phyloP scores from a whole-genome alignment of 2,797 vertebrate genomes.

The Champsocephalus gunnari region DNA sequence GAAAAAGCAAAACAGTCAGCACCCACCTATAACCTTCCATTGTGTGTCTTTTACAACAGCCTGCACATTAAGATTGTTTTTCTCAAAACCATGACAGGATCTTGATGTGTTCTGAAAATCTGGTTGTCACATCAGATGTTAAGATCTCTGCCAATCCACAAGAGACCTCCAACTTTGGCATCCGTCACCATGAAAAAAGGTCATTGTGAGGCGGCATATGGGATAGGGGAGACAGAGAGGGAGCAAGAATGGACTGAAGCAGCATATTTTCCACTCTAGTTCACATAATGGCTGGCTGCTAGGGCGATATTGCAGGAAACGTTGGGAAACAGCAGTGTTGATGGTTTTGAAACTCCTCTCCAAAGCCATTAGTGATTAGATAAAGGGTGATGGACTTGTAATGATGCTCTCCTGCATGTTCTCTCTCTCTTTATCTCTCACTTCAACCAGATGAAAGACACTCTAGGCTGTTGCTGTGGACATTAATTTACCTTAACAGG shows the following conservation, averaged over 20 bases:
- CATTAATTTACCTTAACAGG: conserved; percentile 49
- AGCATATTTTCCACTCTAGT: conserved; percentile 53
- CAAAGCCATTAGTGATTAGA: conserved; percentile 79
- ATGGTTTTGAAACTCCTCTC: conserved; percentile 72
- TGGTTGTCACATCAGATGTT: conserved; percentile 55
- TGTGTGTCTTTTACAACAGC: conserved; percentile 15
- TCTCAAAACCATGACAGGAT: conserved; percentile 38
- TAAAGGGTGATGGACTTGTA: conserved; percentile 77
- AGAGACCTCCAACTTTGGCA: conserved; percentile 54
- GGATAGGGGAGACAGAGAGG: conserved; percentile 20
- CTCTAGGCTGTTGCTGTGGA: conserved; percentile 64
- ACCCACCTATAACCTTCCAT: neutral
- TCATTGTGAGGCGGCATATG: conserved; percentile 44
- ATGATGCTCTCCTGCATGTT: conserved; percentile 62
- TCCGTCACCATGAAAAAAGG: conserved; percentile 51
- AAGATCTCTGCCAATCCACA: conserved; percentile 37
- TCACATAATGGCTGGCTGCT: conserved; percentile 66
- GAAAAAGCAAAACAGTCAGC: neutral
- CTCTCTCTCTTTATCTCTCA: conserved; percentile 50
- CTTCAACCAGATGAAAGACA: conserved; percentile 71
- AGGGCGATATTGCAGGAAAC: conserved; percentile 45
- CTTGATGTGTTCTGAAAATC: conserved; percentile 35
- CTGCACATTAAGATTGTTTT: conserved; percentile 19
- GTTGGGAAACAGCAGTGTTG: conserved; percentile 52
- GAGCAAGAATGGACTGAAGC: conserved; percentile 26